phyloP scores from a whole-genome alignment of 1,140 invertebrate species.

The Marisa cornuarietis region DNA sequence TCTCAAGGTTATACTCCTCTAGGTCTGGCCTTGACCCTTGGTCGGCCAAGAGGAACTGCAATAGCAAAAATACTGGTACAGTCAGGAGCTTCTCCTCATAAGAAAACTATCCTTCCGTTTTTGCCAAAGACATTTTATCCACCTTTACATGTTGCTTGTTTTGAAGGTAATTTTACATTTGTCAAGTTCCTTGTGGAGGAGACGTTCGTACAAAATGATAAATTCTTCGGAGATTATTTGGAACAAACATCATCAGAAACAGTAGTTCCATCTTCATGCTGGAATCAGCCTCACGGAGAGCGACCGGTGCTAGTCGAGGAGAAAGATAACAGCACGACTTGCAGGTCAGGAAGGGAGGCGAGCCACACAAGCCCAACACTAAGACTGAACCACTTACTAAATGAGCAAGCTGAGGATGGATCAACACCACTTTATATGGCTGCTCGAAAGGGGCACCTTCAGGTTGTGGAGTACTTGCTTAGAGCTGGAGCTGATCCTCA shows the following conservation, averaged over 20 bases:
- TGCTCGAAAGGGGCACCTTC: conserved; percentile 40
- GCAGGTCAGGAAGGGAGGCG: too few species aligned
- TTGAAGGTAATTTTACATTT: conserved; percentile 36
- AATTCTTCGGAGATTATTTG: background rate
- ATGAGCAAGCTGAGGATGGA: conserved; percentile 26
- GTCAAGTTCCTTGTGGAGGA: conserved; percentile 32
- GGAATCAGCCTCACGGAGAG: too few species aligned
- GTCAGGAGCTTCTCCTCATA: conserved; percentile 31
- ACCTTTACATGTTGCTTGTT: conserved; percentile 39
- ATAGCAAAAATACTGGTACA: conserved; percentile 27
- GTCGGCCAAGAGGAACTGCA: background rate
- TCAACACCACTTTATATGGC: conserved; percentile 53
- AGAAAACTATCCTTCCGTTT: conserved; percentile 27
- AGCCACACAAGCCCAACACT: too few species aligned
- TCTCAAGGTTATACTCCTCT: conserved; percentile 37
- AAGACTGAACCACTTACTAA: conserved; percentile 13
- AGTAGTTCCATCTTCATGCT: too few species aligned
- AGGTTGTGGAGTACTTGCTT: conserved; percentile 46
- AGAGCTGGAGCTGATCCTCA: conserved; percentile 44
- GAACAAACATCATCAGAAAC: background rate
- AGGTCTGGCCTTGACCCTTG: conserved; percentile 26
- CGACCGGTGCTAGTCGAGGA: too few species aligned
- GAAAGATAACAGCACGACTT: too few species aligned
- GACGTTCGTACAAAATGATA: background rate
- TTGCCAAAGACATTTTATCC: conserved; percentile 28